Base-by-base conservation (phyloP, 1,140 invertebrate genomes). In the Drosophila oshimai region DNA sequence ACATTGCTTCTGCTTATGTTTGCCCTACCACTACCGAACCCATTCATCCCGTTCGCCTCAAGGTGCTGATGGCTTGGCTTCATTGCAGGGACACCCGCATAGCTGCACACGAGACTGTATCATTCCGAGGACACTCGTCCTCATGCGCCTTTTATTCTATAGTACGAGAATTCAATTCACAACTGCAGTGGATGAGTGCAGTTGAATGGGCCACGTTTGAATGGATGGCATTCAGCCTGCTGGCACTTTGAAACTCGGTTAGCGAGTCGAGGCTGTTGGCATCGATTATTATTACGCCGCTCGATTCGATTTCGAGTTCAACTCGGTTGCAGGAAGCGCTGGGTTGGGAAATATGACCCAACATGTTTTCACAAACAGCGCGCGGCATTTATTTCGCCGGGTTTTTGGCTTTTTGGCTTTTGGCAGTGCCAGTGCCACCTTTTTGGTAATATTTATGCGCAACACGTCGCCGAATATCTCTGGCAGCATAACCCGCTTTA, bases 401-500 rank as follows among this genome's bases (percentile, higher is more conserved):
- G 29, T 6, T 24, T 24, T 62, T 12, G 55, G 12, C 28, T 39
- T 20, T 20, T 53, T 34, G 50, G 47, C 64, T 70, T 57, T 37
- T 46, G n/a, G n/a, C n/a, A n/a, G n/a, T 58, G 67, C 58, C 49
- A 37, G 39, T 51, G 45, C 64, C 75, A 71, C 64, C 71, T 68
- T 75, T 57, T 20, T 37, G 54, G 61, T 62, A 24, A 75, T 81
- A 80, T 86, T 87, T 81, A 87, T 87, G 81, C 81, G 62, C 49
- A 74, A 70, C 81, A 74, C 81, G 81, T 87, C 44, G 41, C 45
- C 37, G 69, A 72, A 79, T 75, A 76, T 80, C 61, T 77, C 81
- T 64, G 67, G 71, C 70, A 74, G 81, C 76, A 81, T 86, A 74
- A 73, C 55, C 51, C 73, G 71, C 81, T 83, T 87, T 74, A 74